Evolutionary conservation across 2,797 vertebrate species (phyloP), one percentile per base, ranked within the genome.

Genomic region (Micropoecilia bifurca): DNA sequence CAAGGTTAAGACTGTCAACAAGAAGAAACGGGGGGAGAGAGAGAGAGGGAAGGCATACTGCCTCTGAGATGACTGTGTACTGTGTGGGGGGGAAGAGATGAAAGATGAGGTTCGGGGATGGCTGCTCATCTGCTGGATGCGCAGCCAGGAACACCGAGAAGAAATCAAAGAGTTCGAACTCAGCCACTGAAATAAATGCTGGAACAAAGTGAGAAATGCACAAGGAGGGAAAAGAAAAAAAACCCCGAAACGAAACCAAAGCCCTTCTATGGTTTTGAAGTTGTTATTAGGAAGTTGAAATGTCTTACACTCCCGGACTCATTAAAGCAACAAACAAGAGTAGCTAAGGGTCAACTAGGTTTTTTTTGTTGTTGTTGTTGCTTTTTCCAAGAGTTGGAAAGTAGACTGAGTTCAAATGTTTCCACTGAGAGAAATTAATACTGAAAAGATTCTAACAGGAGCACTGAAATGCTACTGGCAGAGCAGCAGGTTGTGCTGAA

Each of bases 71-170:
- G 69, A 84, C 28, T 79, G 57, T 77, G 83, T 73, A 55, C 73
- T 85, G 79, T 77, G 69, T 76, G 48, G 46, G 43, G 28, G 57
- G 73, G 39, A 41, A 80, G 73, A 68, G 78, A 88, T 89, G 79
- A 89, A 87, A 83, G 88, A 74, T 73, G 71, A 73, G 80, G 76
- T 85, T 86, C 69, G 84, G 77, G 73, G 66, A 78, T 71, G 73
- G 73, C 71, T 69, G 79, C 83, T 83, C 43, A 25, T 53, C 59
- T 71, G 47, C 77, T 84, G 83, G 84, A 86, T 80, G 76, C 39
- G 55, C 46, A 48, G 43, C 68, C 68, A 78, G 71, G 77, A 86
- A 89, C 85, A 80, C 57, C 53, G 69, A 1, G 1, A 69, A 0
- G 1, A 63, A 87, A 88, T 91, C 86, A 87, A 88, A 88, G 84